Evolutionary conservation across 2,888 invertebrate species (phyloP), one percentile per base, ranked within the genome.

Genomic region (Uropetala carovei): DNA sequence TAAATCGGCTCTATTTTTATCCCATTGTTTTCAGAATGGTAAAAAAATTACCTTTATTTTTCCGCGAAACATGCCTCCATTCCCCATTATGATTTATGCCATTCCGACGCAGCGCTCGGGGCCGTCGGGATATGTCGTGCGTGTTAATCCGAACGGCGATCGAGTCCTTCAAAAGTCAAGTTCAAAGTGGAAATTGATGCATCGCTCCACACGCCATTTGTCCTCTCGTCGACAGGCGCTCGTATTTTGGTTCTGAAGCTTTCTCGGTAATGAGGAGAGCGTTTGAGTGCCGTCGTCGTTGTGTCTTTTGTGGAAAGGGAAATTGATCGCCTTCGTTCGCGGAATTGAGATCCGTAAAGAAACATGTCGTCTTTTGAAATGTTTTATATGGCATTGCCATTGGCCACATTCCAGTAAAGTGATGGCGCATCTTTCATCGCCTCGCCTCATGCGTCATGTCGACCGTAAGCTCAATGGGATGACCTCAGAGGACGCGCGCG

Each of bases 151-250:
- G 18, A 43, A 64, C 64, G 89, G 64, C 64, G 59, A 64, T 64
- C n/a, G n/a, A 64, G 68, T 30, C 89, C 89, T 89, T 89, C 89
- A 43, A 89, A 89, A 89, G 89, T 64, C 89, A 86, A 86, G 60
- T 86, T 86, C 86, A 89, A n/a, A 64, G 60, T 10, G 64, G 64
- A 30, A 27, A 75, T 75, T 75, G 75, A 75, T 75, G 75, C 75
- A 75, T 27, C 75, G 75, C 27, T 75, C 22, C n/a, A 14, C 75
- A 10, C 75, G 22, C 22, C 27, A 27, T 75, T 22, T 27, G 22
- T 22, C 11, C 60, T 1, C 16, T 75, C 75, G 22, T 14, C 22
- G 75, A 75, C 27, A 22, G 68, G n/a, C 68, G 22, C 9, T 75
- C 16, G 75, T 27, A 75, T 75, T 75, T 75, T 27, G 75, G 75